phyloP scores from a whole-genome alignment of 1,140 invertebrate genomes.

The Lordiphosa stackelbergi region DNA sequence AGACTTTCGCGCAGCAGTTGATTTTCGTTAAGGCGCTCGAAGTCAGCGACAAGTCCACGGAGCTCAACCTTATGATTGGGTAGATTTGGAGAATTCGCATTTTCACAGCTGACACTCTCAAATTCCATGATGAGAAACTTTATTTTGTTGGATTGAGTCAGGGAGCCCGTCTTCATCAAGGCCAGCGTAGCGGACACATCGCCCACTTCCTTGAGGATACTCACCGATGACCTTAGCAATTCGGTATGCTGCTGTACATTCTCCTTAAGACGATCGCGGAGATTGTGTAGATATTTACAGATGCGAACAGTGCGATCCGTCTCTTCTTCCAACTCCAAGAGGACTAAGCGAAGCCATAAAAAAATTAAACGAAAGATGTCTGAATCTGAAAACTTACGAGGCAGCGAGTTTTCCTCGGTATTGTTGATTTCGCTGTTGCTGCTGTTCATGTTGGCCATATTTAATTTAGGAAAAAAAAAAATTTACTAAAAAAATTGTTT shows the following conservation, averaged over 20 bases:
- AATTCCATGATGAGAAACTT: constrained; percentile 54
- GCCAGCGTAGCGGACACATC: constrained; percentile 33
- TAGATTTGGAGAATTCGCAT: background rate
- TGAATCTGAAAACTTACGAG: background rate
- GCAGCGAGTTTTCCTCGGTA: background rate
- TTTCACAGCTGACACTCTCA: constrained; percentile 20
- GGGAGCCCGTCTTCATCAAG: background rate
- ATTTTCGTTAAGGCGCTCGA: constrained; percentile 47
- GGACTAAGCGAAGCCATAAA: background rate
- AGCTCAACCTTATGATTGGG: constrained; percentile 23
- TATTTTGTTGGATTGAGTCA: constrained; percentile 31
- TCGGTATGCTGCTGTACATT: constrained; percentile 30
- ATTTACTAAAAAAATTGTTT: background rate
- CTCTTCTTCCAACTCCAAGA: constrained; percentile 12
- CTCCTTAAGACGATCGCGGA: constrained; percentile 29
- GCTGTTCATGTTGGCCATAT: background rate
- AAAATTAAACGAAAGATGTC: background rate
- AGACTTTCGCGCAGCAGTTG: constrained; percentile 45
- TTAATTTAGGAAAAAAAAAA: constrained; percentile 1
- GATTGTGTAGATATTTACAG: constrained; percentile 37
- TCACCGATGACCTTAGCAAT: constrained; percentile 37
- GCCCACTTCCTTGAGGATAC: constrained; percentile 43
- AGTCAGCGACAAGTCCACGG: constrained; percentile 35
- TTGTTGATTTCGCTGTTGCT: background rate
- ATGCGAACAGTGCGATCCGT: constrained; percentile 24